A percentile compares a stretch with the other conserved stretches of the same genome.
phyloP scores from a whole-genome alignment of 2,113 vertebrate species.

The Myocastor coypus region DNA sequence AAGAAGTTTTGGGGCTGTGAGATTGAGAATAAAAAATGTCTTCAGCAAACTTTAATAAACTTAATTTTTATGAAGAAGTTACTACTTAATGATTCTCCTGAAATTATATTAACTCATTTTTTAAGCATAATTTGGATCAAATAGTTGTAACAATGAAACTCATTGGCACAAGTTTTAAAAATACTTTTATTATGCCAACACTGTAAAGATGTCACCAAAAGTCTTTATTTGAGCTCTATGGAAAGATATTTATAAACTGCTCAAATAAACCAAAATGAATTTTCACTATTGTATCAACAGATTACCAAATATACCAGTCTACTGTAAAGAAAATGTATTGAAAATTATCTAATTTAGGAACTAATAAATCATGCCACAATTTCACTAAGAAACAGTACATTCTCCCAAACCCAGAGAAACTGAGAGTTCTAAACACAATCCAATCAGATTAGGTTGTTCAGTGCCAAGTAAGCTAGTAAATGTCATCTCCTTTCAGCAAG shows the following conservation, averaged over 20 bases:
- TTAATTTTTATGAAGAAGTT: constrained; percentile 52
- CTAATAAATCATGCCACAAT: constrained; percentile 49
- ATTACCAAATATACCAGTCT: constrained; percentile 34
- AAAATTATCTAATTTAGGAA: constrained; percentile 45
- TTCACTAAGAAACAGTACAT: constrained; percentile 3
- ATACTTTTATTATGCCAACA: neutral
- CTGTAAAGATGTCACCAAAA: neutral
- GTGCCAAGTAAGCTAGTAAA: neutral
- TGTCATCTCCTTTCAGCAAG: neutral
- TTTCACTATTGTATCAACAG: neutral
- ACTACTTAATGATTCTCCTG: constrained; percentile 29
- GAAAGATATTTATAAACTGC: constrained; percentile 49
- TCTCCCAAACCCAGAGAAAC: constrained; percentile 23
- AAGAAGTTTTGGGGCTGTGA: constrained; percentile 3
- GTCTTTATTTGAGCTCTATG: constrained; percentile 2
- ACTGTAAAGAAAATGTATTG: constrained; percentile 1
- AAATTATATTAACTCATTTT: constrained; percentile 13
- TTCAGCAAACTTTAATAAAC: constrained; percentile 7
- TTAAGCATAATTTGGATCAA: neutral
- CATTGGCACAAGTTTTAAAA: constrained; percentile 45
- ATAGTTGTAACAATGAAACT: constrained; percentile 35
- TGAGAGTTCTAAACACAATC: constrained; percentile 1
- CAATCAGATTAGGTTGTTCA: neutral
- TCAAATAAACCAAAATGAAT: constrained; percentile 39
- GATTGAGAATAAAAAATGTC: neutral